These are phyloP conservation scores for Drosophila tanythrix DNA, from an alignment of 2,888 invertebrate species.

Conservation along the genomic window DNA sequence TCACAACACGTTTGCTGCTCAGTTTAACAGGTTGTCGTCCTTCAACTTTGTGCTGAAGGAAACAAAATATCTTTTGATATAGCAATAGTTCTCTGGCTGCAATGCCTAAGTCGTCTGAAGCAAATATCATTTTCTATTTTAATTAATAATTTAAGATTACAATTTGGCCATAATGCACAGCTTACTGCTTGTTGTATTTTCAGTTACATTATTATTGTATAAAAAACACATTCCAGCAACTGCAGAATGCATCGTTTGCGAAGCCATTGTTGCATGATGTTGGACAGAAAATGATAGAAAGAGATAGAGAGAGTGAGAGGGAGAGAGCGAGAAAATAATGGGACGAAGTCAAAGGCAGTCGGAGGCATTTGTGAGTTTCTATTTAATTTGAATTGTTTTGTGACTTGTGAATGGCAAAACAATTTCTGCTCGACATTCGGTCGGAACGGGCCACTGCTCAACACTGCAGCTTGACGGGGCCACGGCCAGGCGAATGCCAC, in stretches of 20 bases:
- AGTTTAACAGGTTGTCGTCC: not conserved
- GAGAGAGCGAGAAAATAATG: not conserved
- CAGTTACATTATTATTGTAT: slow-evolving; percentile 74
- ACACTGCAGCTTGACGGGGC: slow-evolving; percentile 13
- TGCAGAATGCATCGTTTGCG: slow-evolving; percentile 2
- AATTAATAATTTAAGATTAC: not conserved
- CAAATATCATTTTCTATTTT: not conserved
- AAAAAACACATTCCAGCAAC: slow-evolving; percentile 62
- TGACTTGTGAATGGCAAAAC: slow-evolving; percentile 66
- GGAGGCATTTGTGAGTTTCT: slow-evolving; percentile 56
- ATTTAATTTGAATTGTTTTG: slow-evolving; percentile 81
- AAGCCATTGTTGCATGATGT: slow-evolving; percentile 10
- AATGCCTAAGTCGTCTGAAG: not conserved
- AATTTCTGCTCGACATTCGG: slow-evolving; percentile 38
- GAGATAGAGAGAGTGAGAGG: not conserved
- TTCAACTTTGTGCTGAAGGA: not conserved
- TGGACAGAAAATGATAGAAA: not conserved
- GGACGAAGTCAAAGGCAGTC: slow-evolving; percentile 35
- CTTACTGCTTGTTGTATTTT: slow-evolving; percentile 34
- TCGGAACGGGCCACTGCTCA: slow-evolving; percentile 21
- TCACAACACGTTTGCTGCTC: not conserved
- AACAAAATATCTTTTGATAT: not conserved
- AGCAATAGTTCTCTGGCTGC: no score
- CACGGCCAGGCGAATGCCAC: slow-evolving; percentile 32
- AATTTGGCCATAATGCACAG: slow-evolving; percentile 2